Evolutionary conservation across 2,888 invertebrate species (phyloP).

Genomic region (Linyphia triangularis): DNA sequence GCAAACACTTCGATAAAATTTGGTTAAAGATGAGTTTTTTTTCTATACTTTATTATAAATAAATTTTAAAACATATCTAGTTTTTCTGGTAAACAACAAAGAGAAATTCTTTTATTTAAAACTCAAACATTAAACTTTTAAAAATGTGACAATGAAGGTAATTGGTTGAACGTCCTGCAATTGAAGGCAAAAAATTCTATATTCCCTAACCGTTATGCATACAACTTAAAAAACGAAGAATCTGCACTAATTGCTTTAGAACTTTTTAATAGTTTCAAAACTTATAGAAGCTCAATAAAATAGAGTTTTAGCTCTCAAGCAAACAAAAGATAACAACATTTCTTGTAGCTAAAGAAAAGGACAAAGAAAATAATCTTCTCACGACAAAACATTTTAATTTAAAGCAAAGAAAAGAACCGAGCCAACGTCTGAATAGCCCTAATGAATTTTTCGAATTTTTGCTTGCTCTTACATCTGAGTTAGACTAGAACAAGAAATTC

Average conservation of each 20-base stretch:
- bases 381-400: slow-evolving; percentile 10
- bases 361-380: slow-evolving; percentile 12
- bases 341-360: neutral
- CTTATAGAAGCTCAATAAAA: neutral
- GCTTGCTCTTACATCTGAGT: neutral
- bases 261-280: neutral
- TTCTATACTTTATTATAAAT: no score
- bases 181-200: no score
- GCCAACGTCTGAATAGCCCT: neutral
- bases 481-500: neutral
- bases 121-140: no score
- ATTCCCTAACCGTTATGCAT: no score
- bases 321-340: neutral
- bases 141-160: no score
- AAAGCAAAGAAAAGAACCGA: neutral
- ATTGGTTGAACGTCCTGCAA: no score
- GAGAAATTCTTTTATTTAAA: no score
- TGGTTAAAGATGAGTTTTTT: no score
- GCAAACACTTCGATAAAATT: no score
- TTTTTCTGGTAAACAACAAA: no score
- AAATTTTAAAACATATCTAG: no score
- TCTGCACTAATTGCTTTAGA: neutral
- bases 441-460: slow-evolving; percentile 34
- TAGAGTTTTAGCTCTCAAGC: neutral
- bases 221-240: no score